A percentile compares a stretch with the other conserved stretches of the same genome.
Evolutionary conservation across 2,888 invertebrate species (phyloP).

Genomic region (Gandaritis pyraliata): DNA sequence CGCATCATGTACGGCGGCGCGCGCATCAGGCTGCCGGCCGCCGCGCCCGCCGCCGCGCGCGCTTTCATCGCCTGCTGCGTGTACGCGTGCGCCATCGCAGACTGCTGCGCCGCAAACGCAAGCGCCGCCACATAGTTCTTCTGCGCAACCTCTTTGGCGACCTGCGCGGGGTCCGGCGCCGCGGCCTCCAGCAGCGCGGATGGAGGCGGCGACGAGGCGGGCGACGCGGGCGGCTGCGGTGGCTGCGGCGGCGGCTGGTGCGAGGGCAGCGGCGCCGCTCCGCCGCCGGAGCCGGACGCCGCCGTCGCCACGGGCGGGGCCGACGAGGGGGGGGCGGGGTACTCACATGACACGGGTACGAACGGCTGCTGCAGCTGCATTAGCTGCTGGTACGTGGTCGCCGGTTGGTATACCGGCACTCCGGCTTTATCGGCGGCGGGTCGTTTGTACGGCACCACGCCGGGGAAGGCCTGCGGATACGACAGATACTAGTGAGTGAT

Average conservation of each 20-base stretch:
- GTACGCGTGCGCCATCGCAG: conserved; percentile 79
- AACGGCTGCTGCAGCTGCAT: conserved; percentile 98
- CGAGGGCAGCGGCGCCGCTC: conserved; percentile 52
- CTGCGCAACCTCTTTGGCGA: conserved; percentile 93
- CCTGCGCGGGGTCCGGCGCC: conserved; percentile 67
- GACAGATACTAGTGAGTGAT: conserved; percentile 36
- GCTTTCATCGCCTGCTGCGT: conserved; percentile 88
- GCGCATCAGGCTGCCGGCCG: conserved; percentile 64
- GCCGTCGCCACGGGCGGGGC: conserved; percentile 83
- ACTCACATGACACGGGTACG: conserved; percentile 99
- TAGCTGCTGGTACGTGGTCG: conserved; percentile 96
- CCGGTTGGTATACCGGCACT: conserved; percentile 97
- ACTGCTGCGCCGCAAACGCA: conserved; percentile 79
- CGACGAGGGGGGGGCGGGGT: conserved; percentile 89
- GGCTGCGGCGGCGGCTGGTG: conserved; percentile 70
- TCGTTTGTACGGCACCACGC: conserved; percentile 98
- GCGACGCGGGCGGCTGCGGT: conserved; percentile 61
- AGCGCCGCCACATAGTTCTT: conserved; percentile 91
- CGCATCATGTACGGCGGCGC: conserved; percentile 73
- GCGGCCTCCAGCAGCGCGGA: conserved; percentile 59
- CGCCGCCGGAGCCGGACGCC: conserved; percentile 48
- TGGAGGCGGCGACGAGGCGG: conserved; percentile 67
- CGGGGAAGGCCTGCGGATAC: conserved; percentile 92
- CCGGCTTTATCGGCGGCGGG: conserved; percentile 98
- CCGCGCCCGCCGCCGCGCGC: conserved; percentile 81